phyloP scores from a whole-genome alignment of 2,113 vertebrate species.

The Holacanthus passer region DNA sequence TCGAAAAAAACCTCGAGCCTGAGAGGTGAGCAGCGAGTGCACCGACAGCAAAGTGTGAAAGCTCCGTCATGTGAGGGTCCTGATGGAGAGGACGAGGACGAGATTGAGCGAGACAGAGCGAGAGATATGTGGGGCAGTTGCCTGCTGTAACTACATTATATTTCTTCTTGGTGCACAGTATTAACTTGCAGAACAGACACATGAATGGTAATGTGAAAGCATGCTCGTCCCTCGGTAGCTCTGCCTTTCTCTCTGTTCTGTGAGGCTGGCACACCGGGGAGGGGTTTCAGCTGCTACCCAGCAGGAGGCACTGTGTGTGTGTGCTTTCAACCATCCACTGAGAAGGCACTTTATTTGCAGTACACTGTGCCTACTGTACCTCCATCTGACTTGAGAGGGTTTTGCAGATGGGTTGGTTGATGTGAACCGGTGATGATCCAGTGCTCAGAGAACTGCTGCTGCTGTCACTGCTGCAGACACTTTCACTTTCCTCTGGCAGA shows the following conservation, averaged over 20 bases:
- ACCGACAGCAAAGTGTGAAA: conserved; percentile 41
- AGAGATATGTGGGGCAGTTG: conserved; percentile 39
- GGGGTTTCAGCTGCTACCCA: conserved; percentile 77
- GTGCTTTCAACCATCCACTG: conserved; percentile 62
- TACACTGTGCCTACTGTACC: conserved; percentile 42
- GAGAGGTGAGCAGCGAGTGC: conserved; percentile 69
- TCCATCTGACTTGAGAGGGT: conserved; percentile 57
- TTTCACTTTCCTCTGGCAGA: conserved; percentile 10
- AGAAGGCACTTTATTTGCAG: conserved; percentile 59
- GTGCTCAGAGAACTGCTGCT: conserved; percentile 13
- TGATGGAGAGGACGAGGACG: conserved; percentile 43
- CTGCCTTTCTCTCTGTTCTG: conserved; percentile 31
- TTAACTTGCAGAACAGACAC: conserved; percentile 46
- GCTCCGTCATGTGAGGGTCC: conserved; percentile 16
- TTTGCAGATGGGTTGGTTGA: conserved; percentile 40
- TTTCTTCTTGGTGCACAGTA: conserved; percentile 29
- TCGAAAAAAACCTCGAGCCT: conserved; percentile 45
- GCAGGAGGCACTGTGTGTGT: conserved; percentile 80
- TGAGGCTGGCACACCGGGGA: conserved; percentile 58
- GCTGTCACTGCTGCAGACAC: conserved; percentile 11
- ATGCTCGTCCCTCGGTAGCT: conserved; percentile 44
- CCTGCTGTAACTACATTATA: conserved; percentile 22
- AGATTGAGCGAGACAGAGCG: conserved; percentile 53
- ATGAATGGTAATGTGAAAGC: conserved; percentile 44
- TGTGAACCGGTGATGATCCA: conserved; percentile 30